Conservation (phyloP, 2,888 invertebrate species). For the Lithophane semibrunnea region DNA sequence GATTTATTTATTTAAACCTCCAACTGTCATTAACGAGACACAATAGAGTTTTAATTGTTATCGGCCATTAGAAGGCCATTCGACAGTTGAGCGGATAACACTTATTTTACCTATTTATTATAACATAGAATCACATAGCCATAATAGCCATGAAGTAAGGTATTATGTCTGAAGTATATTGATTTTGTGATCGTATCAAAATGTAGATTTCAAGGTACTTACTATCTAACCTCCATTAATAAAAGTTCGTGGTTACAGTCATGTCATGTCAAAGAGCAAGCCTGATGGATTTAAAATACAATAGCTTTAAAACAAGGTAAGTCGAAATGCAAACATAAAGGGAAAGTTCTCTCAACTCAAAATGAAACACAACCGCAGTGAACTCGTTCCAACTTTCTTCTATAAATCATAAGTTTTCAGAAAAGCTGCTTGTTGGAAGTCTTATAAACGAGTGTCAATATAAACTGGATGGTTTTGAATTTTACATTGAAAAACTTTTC, state of each 20-base stretch:
- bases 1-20: too few relatives aligned
- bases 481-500: background rate
- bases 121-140: background rate
- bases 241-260: background rate
- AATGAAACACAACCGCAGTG: background rate
- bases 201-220: conserved; percentile 1
- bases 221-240: too few relatives aligned
- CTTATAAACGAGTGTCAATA: background rate
- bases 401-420: background rate
- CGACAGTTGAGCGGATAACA: too few relatives aligned
- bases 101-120: background rate
- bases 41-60: too few relatives aligned
- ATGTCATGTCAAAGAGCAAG: background rate
- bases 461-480: background rate
- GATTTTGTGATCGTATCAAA: background rate
- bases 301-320: background rate
- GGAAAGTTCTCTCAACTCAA: background rate
- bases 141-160: background rate
- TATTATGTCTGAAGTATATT: background rate
- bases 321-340: background rate
- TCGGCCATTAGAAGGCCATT: too few relatives aligned
- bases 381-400: background rate
- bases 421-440: background rate
- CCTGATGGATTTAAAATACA: background rate
- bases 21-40: too few relatives aligned